Evolutionary conservation across 2,888 invertebrate genomes (phyloP), one percentile per base, ranked within the genome.

Genomic region (Cerastis leucographa): DNA sequence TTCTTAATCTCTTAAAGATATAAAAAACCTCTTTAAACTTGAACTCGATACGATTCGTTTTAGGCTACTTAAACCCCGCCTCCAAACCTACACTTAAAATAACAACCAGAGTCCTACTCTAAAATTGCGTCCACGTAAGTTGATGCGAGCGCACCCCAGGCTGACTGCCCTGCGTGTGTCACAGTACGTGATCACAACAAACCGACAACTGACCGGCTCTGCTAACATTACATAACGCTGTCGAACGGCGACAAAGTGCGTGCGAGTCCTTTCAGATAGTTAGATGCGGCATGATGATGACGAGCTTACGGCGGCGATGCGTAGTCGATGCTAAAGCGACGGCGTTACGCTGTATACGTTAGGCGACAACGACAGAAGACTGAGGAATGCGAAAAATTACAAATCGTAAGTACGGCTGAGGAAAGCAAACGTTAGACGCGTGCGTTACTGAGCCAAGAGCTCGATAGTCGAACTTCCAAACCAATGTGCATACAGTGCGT

Each of bases 221-320:
- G 77, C 83, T 79, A 80, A 71, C 77, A 80, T 80, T 73, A 71
- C 78, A 83, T 89, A 86, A 88, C 91, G 91, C 89, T 91, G 89
- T 89, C 92, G 90, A 91, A 90, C 93, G 92, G 91, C 91, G 90
- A 90, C 91, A 84, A 89, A 93, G 94, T 93, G 93, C 95, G 95
- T 94, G 93, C 94, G 93, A 95, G 95, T 94, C 91, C 93, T 94
- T 94, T 94, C 95, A 94, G 95, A 93, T 92, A 94, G 94, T 94
- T 93, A 93, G 90, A 91, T 91, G 94, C 95, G 94, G 94, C 92
- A 84, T 74, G 85, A 84, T 79, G 88, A 88, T 90, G 92, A 89
- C 90, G 90, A 90, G 90, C 89, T 90, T 88, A 87, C 90, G 90
- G 90, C 94, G 91, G 91, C 92, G 93, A 91, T 92, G 90, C 92